These are phyloP conservation scores for Noctua janthina DNA, from an alignment of 2,888 invertebrate species.

Conservation along the genomic window DNA sequence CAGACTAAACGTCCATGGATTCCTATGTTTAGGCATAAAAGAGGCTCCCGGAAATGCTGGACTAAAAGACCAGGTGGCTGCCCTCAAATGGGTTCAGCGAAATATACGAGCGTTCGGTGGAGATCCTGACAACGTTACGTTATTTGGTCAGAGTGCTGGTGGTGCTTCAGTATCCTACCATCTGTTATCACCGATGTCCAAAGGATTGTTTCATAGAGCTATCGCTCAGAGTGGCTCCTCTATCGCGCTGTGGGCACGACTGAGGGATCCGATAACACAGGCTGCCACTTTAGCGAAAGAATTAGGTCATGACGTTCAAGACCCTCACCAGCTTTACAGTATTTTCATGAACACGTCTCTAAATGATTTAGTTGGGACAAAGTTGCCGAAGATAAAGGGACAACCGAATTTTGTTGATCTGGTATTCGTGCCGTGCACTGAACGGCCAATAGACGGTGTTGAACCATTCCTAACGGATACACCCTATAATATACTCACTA, in stretches of 20 bases:
- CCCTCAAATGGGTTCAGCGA: slow-evolving; percentile 70
- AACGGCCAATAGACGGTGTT: slow-evolving; percentile 40
- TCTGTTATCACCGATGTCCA: slow-evolving; percentile 68
- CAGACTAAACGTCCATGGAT: slow-evolving; percentile 70
- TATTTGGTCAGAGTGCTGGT: slow-evolving; percentile 75
- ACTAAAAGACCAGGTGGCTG: slow-evolving; percentile 73
- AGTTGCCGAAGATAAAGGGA: slow-evolving; percentile 18
- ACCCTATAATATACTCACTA: slow-evolving; percentile 48
- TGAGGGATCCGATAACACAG: slow-evolving; percentile 26
- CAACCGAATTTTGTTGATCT: background rate
- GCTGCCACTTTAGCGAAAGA: slow-evolving; percentile 24
- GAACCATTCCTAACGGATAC: slow-evolving; percentile 52
- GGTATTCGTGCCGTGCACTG: slow-evolving; percentile 32
- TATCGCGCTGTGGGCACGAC: slow-evolving; percentile 66
- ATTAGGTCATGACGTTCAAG: slow-evolving; percentile 16
- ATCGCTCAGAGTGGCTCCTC: slow-evolving; percentile 74
- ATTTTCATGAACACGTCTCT: slow-evolving; percentile 30
- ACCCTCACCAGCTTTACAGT: slow-evolving; percentile 24
- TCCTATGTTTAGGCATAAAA: slow-evolving; percentile 70
- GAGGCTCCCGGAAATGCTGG: slow-evolving; percentile 75
- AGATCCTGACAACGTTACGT: slow-evolving; percentile 71
- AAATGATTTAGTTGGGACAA: slow-evolving; percentile 20
- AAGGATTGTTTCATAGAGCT: slow-evolving; percentile 71
- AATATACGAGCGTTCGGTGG: slow-evolving; percentile 74
- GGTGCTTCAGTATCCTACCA: slow-evolving; percentile 69